Evolutionary conservation across 2,888 invertebrate genomes (phyloP).

Genomic region (Drosophila recens): DNA sequence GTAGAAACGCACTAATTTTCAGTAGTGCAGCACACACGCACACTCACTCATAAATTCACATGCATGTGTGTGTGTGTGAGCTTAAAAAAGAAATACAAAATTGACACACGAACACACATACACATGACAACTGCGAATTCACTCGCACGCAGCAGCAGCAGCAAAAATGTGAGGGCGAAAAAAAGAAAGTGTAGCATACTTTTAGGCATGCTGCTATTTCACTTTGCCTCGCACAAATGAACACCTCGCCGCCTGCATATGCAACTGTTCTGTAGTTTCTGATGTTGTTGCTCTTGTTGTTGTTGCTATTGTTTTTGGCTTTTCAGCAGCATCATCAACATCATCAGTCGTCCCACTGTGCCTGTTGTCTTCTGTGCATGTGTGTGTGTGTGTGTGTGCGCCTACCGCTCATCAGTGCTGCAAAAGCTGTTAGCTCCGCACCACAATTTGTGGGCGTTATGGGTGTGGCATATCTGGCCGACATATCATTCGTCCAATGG

Average conservation of each 20-base stretch:
- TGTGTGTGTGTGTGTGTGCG: conserved; percentile 28
- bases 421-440: conserved; percentile 75
- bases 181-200: conserved; percentile 68
- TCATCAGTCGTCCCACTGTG: conserved; percentile 54
- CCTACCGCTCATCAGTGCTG: conserved; percentile 71
- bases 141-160: conserved; percentile 53
- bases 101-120: conserved; percentile 44
- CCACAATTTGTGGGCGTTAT: conserved; percentile 81
- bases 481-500: conserved; percentile 74
- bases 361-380: conserved; percentile 10
- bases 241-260: conserved; percentile 34
- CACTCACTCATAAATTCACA: conserved; percentile 49
- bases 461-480: conserved; percentile 79
- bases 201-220: conserved; percentile 82
- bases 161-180: conserved; percentile 40
- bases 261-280: background rate
- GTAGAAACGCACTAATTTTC: conserved; percentile 81
- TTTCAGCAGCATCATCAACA: conserved; percentile 72
- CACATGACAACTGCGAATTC: conserved; percentile 54
- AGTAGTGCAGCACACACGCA: conserved; percentile 61
- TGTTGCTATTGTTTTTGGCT: conserved; percentile 49
- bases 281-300: background rate
- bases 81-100: conserved; percentile 58
- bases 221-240: conserved; percentile 66
- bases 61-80: conserved; percentile 23